Percentiles rank a stretch among this genome's conserved stretches.
These are phyloP conservation scores for Ciconia nigra DNA, from an alignment of 2,797 vertebrate genomes.

Conservation along the genomic window DNA sequence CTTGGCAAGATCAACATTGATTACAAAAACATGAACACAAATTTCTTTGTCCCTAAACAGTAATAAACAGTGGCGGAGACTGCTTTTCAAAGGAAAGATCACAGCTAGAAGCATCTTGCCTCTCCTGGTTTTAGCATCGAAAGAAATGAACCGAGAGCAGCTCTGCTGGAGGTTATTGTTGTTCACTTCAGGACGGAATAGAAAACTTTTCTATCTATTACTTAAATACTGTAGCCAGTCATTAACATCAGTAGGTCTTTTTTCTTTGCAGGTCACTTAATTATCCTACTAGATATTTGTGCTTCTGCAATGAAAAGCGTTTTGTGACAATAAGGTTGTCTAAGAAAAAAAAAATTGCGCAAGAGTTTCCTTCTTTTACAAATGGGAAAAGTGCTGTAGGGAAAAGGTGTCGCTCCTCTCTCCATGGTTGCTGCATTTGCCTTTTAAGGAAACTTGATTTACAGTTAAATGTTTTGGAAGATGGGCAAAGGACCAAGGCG, in stretches of 20 bases:
- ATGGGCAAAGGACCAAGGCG: neutral
- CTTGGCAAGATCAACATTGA: constrained; percentile 16
- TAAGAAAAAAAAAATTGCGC: neutral
- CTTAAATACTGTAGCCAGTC: neutral
- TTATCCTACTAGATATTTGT: neutral
- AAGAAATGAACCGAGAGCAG: constrained; percentile 1
- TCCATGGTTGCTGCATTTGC: neutral
- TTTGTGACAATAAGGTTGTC: neutral
- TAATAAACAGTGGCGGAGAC: neutral
- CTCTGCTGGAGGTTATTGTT: constrained; percentile 3
- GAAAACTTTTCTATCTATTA: neutral
- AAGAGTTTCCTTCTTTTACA: neutral
- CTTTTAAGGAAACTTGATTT: constrained; percentile 19
- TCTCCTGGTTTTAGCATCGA: constrained; percentile 5
- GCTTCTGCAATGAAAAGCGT: neutral
- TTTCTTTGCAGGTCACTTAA: neutral
- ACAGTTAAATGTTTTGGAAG: constrained; percentile 16
- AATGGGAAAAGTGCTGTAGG: neutral
- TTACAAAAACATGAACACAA: constrained; percentile 48
- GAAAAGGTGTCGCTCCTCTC: neutral
- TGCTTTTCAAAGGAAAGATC: neutral
- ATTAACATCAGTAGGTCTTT: neutral
- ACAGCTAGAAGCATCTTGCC: neutral
- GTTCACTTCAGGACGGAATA: neutral
- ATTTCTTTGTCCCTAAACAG: constrained; percentile 20